phyloP scores from a whole-genome alignment of 2,113 vertebrate genomes.

The Anolis carolinensis region DNA sequence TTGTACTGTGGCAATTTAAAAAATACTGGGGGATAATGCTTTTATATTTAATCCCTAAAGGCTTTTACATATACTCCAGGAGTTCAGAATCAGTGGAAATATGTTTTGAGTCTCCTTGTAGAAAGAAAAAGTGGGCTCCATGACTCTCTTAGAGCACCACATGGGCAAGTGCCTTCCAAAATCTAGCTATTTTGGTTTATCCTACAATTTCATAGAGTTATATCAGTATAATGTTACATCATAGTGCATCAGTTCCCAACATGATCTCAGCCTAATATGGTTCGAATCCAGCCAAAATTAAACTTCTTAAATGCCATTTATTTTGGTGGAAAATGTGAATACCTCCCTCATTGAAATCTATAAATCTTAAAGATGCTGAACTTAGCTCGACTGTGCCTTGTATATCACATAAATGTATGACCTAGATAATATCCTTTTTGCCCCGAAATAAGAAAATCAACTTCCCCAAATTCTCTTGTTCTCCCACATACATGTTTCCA shows the following conservation, averaged over 20 bases:
- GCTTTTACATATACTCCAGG: too few relatives aligned
- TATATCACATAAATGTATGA: not conserved
- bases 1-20: too few relatives aligned
- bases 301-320: not conserved
- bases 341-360: not conserved
- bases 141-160: too few relatives aligned
- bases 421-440: not conserved
- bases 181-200: too few relatives aligned
- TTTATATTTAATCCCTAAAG: too few relatives aligned
- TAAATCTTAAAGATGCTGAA: not conserved
- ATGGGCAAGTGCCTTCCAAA: too few relatives aligned
- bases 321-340: not conserved
- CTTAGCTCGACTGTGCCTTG: not conserved
- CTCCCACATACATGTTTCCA: not conserved
- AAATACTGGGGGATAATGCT: too few relatives aligned
- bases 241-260: not conserved
- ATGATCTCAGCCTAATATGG: not conserved
- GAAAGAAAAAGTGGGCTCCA: too few relatives aligned
- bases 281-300: not conserved
- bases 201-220: too few relatives aligned
- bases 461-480: not conserved
- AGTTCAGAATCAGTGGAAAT: too few relatives aligned
- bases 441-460: not conserved
- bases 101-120: too few relatives aligned
- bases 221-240: too few relatives aligned